These are phyloP conservation scores for Hippocampus zosterae DNA, from an alignment of 2,113 vertebrate species.

Conservation along the genomic window DNA sequence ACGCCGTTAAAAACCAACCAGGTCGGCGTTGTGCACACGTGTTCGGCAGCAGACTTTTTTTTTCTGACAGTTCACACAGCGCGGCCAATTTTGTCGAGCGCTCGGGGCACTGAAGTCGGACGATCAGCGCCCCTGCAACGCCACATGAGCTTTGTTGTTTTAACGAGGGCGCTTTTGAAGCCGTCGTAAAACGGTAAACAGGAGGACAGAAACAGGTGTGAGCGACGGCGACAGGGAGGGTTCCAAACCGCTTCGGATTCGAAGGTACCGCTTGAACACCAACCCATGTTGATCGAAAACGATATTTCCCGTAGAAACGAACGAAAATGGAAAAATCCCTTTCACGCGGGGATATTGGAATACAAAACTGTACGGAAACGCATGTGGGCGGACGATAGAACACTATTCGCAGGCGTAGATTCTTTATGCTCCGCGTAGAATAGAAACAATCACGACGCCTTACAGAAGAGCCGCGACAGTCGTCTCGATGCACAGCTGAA, in stretches of 20 bases:
- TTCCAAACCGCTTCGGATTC: background rate
- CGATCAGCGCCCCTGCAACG: background rate
- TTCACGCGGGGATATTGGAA: too few relatives aligned
- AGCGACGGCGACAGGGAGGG: background rate
- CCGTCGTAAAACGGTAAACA: background rate
- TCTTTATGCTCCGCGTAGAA: too few relatives aligned
- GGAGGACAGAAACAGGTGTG: background rate
- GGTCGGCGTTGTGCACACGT: background rate
- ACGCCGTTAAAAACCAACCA: background rate
- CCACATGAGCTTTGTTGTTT: background rate
- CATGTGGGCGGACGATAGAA: too few relatives aligned
- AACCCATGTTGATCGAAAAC: too few relatives aligned
- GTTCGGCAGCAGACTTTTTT: constrained; percentile 1
- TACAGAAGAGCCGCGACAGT: too few relatives aligned
- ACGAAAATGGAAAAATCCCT: too few relatives aligned
- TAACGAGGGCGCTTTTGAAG: background rate
- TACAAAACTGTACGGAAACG: too few relatives aligned
- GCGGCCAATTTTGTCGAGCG: constrained; percentile 4
- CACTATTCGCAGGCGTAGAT: too few relatives aligned
- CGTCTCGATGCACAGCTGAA: too few relatives aligned
- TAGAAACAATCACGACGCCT: too few relatives aligned
- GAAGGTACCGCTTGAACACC: background rate
- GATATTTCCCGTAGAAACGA: too few relatives aligned
- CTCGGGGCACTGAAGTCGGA: constrained; percentile 5
- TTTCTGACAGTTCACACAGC: background rate